Percentiles rank a stretch among this genome's conserved stretches.
These are phyloP conservation scores for Lymantria dispar DNA, from an alignment of 2,888 invertebrate genomes.

Conservation along the genomic window DNA sequence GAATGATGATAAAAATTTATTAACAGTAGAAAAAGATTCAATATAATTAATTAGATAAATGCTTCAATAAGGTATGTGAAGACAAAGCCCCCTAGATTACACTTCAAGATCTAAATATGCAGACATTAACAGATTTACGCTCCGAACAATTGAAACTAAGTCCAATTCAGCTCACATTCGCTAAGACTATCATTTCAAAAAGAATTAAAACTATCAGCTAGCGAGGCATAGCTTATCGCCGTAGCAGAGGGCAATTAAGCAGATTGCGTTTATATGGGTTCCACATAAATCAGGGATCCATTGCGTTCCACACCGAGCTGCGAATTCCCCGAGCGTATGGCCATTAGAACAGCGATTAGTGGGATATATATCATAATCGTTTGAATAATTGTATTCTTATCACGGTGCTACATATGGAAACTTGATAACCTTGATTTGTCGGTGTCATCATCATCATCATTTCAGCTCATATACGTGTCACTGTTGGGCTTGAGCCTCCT, in stretches of 20 bases:
- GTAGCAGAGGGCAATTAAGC: slow-evolving; percentile 69
- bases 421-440: too few relatives aligned
- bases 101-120: not conserved
- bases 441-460: too few relatives aligned
- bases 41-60: too few relatives aligned
- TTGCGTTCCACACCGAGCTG: slow-evolving; percentile 52
- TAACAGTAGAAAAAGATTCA: too few relatives aligned
- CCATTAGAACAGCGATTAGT: slow-evolving; percentile 34
- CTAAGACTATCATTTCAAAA: slow-evolving; percentile 18
- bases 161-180: slow-evolving; percentile 1
- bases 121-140: not conserved
- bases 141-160: not conserved
- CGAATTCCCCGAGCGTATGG: slow-evolving; percentile 51
- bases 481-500: too few relatives aligned
- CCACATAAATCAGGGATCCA: slow-evolving; percentile 75
- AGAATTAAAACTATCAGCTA: slow-evolving; percentile 33
- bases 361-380: not conserved
- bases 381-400: too few relatives aligned
- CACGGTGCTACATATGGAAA: too few relatives aligned
- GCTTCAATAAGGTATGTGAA: too few relatives aligned
- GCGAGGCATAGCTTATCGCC: slow-evolving; percentile 50
- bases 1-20: too few relatives aligned
- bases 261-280: slow-evolving; percentile 80
- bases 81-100: too few relatives aligned
- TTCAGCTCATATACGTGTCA: too few relatives aligned